Base-by-base conservation (phyloP, 1,140 invertebrate species). In the Berghia stephanieae region DNA sequence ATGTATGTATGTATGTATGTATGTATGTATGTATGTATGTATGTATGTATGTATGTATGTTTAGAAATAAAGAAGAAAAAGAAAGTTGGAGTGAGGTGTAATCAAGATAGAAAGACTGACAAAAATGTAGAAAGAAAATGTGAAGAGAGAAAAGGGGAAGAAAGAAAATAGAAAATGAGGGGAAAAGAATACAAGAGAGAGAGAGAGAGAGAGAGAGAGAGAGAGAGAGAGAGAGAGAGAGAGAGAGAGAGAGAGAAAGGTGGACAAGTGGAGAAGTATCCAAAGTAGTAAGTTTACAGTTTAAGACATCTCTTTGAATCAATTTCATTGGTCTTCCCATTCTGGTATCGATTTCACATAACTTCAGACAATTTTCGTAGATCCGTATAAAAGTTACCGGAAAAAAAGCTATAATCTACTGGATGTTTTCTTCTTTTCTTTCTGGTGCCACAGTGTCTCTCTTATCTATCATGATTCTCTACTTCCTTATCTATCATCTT, bases 141-240 rank as follows among this genome's bases (percentile, higher is more conserved):
- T n/a, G n/a, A n/a, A n/a, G n/a, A n/a, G n/a, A n/a, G n/a, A 40
- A 67, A 40, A n/a, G n/a, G n/a, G n/a, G n/a, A n/a, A n/a, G n/a
- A n/a, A n/a, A n/a, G n/a, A n/a, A n/a, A n/a, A n/a, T n/a, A n/a
- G n/a, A n/a, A n/a, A n/a, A n/a, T n/a, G n/a, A n/a, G n/a, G n/a
- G n/a, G n/a, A n/a, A n/a, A n/a, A n/a, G n/a, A n/a, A 27, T 5
- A 27, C 5, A 27, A 6, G 34, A n/a, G n/a, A n/a, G n/a, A n/a
- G n/a, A n/a, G n/a, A n/a, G n/a, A n/a, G n/a, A n/a, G n/a, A n/a
- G n/a, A n/a, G n/a, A n/a, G n/a, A 67, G 66, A 67, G 66, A 67
- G 66, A 67, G 66, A 67, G 66, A 67, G 66, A 67, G 66, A 67
- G 66, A 67, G 66, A 67, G 66, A 67, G 66, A 67, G 66, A 67